Evolutionary conservation across 2,888 invertebrate genomes (phyloP), one percentile per base, ranked within the genome.

Genomic region (Mesorhabditis sp.): DNA sequence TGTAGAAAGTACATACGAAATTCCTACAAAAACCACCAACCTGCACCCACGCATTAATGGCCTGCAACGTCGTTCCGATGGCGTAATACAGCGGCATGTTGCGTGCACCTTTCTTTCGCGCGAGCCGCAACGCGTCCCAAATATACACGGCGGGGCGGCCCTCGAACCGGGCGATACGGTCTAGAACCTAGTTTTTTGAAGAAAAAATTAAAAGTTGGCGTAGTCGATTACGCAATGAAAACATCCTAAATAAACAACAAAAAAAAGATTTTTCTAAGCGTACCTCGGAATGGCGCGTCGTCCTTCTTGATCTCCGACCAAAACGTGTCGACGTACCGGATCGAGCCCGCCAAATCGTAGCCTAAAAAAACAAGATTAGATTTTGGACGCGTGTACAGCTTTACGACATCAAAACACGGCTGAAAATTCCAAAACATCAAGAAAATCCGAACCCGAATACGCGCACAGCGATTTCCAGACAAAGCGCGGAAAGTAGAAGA

Each of bases 401-500:
- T 28, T 28, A 28, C 28, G 28, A 28, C 28, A 28, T 28, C 28
- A 28, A 28, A 28, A 28, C 28, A 1, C 28, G 28, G 28, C 2
- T 28, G 28, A 28, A 28, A 28, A 28, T 28, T 28, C 28, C 28
- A 28, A 28, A 28, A 28, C 28, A 28, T 28, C 28, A 28, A 28
- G 28, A 28, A 28, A 28, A 28, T 1, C 28, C 28, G 28, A 28
- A 82, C 84, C 84, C 66, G 81, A 83, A 50, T 79, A 77, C 43
- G 75, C 73, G 66, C 81, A 76, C 43, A 85, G 67, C 4, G 75
- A 69, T 50, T 80, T 82, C 85, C 85, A 85, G 4, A 83, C 69
- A 67, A 85, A 82, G 66, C 83, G 69, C 5, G 85, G 85, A 65
- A 85, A 66, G 69, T 83, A 85, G 74, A 83, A 85, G 45, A 83